Base-by-base conservation (phyloP, 1,140 invertebrate genomes). In the Sycophila sp. region DNA sequence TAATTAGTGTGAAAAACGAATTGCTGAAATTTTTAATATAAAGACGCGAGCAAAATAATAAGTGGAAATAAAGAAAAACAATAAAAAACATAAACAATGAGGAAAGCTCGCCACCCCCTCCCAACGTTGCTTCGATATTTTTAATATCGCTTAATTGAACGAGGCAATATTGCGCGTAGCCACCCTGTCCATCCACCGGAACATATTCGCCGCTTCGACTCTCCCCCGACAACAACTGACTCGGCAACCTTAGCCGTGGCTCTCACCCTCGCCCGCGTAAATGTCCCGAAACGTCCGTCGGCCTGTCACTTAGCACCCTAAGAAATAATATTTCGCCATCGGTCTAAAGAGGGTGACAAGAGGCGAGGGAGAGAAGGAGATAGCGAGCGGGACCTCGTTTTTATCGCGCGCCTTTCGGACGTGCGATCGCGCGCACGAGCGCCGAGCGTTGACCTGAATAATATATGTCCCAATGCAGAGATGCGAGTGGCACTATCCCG, bases 231-330 rank as follows among this genome's bases (percentile, higher is more conserved):
- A 42, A 42, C n/a, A 17, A 42, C 19, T 47, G n/a, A 8, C 55
- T 58, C 55, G 17, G 40, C 15, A 4, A 6, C 17, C 6, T 4
- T 22, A 3, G 8, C 45, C n/a, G n/a, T n/a, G n/a, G n/a, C n/a
- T 53, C 17, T 26, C 19, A 38, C 22, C 22, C 13, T 3, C 13
- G 71, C 19, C 59, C 42, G 36, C 67, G 71, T 53, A 73, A 80
- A 76, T 80, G 77, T 71, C 75, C 75, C 70, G 67, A 72, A 77
- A 76, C 65, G 79, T 80, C 78, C 72, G 62, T 80, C 77, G 40
- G 28, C 42, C 70, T 81, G 79, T 81, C 80, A 81, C 78, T 81
- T 81, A 81, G 72, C 66, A 74, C 73, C 71, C 70, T 63, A 69
- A 76, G 73, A 77, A 80, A 80, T 79, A 79, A 78, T 80, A 75